Evolutionary conservation across 2,888 invertebrate species (phyloP).

Genomic region (Coecobrya sp.): DNA sequence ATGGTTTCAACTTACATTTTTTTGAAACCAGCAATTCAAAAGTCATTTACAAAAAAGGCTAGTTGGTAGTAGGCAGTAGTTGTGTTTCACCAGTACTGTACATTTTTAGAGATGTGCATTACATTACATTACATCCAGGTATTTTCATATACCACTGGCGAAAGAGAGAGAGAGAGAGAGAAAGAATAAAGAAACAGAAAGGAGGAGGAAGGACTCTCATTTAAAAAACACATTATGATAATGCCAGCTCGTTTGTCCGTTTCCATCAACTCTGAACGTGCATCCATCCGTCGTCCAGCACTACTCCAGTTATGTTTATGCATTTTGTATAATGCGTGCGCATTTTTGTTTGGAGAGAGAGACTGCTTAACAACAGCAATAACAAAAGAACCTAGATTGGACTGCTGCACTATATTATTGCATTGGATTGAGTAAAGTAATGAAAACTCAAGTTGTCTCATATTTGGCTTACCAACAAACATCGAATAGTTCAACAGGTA

Average conservation of each 20-base stretch:
- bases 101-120: not conserved
- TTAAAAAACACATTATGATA: constrained; percentile 47
- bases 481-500: constrained; percentile 6
- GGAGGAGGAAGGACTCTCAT: constrained; percentile 53
- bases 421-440: not conserved
- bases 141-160: not conserved
- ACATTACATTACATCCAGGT: not conserved
- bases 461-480: not conserved
- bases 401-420: not conserved
- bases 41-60: constrained; percentile 69
- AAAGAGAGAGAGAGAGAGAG: not conserved
- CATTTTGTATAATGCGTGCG: not conserved
- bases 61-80: not conserved
- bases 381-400: constrained; percentile 31
- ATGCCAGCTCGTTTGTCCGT: constrained; percentile 77
- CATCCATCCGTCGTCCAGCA: constrained; percentile 47
- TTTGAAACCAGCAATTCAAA: constrained; percentile 74
- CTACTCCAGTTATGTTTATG: constrained; percentile 15
- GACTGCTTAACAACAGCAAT: not conserved
- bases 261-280: constrained; percentile 52
- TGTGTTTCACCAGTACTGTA: not conserved
- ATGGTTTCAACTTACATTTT: constrained; percentile 43
- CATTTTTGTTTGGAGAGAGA: not conserved
- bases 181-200: constrained; percentile 12
- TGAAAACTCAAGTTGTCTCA: not conserved